Evolutionary conservation across 2,113 vertebrate species (phyloP).

Genomic region (Felis chaus): DNA sequence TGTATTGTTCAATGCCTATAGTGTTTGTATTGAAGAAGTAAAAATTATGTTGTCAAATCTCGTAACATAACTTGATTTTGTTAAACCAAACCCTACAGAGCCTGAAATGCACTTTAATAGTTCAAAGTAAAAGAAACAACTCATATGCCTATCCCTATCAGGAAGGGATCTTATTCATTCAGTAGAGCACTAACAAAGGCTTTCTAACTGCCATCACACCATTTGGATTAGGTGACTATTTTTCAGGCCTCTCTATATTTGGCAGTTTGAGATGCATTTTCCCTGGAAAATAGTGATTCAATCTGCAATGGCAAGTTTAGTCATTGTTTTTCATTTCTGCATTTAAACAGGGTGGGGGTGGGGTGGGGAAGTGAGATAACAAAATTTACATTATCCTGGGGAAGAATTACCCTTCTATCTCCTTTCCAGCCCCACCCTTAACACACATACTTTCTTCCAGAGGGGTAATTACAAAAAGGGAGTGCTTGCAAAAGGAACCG

Average conservation of each 20-base stretch:
- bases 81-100: background rate
- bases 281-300: background rate
- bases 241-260: background rate
- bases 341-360: background rate
- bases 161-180: background rate
- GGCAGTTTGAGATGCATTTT: background rate
- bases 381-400: background rate
- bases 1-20: background rate
- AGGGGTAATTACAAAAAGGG: constrained; percentile 59
- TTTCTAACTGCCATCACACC: background rate
- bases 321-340: constrained; percentile 8
- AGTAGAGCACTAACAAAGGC: background rate
- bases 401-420: background rate
- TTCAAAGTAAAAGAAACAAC: background rate
- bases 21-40: background rate
- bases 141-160: background rate
- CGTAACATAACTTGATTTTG: background rate
- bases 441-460: background rate
- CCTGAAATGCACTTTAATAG: background rate
- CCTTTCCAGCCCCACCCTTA: background rate
- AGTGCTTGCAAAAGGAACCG: constrained; percentile 34
- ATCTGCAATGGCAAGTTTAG: constrained; percentile 1
- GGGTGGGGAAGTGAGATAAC: background rate
- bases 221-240: background rate
- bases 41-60: background rate